Conservation (phyloP, 1,140 invertebrate species). For the Bombus fervidus region DNA sequence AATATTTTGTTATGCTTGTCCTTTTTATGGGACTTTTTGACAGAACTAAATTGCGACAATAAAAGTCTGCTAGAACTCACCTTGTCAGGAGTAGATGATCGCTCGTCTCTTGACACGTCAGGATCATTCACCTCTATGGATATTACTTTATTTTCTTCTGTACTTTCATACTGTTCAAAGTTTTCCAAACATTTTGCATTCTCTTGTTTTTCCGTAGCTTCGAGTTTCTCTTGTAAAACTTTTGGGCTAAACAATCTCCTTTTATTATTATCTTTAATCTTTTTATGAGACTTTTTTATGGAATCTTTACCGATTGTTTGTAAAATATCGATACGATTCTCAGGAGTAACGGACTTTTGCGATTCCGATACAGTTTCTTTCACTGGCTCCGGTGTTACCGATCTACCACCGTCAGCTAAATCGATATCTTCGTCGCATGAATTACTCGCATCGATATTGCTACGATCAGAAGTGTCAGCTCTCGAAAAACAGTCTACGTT, state of each 20-base stretch:
- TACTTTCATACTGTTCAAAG: background rate
- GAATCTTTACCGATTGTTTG: constrained; percentile 69
- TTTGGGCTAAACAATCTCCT: constrained; percentile 65
- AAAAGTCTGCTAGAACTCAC: constrained; percentile 76
- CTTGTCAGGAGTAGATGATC: constrained; percentile 75
- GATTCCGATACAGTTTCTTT: background rate
- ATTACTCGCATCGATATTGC: background rate
- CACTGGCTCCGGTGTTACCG: constrained; percentile 1
- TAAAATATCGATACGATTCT: constrained; percentile 71
- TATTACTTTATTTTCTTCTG: background rate
- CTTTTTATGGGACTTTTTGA: constrained; percentile 78
- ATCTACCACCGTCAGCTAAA: background rate
- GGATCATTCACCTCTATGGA: background rate
- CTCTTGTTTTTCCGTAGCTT: background rate
- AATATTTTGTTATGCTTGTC: constrained; percentile 75
- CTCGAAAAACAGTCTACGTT: background rate
- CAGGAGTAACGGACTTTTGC: constrained; percentile 65
- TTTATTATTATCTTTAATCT: constrained; percentile 73
- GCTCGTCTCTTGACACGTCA: constrained; percentile 15
- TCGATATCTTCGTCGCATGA: background rate
- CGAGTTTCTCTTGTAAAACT: constrained; percentile 27
- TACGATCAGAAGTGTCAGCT: background rate
- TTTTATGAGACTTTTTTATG: constrained; percentile 78
- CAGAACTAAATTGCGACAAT: constrained; percentile 73
- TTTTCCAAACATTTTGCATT: background rate